These are phyloP conservation scores for Eilema caniola DNA, from an alignment of 2,888 invertebrate species.

Conservation along the genomic window DNA sequence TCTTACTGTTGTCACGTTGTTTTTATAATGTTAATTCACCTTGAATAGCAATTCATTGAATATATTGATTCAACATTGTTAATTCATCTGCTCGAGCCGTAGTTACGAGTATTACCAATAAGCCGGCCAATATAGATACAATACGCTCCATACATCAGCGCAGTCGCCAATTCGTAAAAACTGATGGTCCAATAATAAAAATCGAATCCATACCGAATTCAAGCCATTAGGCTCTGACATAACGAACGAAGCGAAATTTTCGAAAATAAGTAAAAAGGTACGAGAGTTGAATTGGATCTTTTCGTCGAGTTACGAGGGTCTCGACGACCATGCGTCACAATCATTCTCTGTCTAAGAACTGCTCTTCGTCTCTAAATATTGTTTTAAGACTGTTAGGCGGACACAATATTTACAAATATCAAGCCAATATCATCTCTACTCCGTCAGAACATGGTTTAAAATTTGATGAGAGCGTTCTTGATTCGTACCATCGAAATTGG, in stretches of 20 bases:
- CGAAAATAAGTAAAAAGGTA: constrained; percentile 59
- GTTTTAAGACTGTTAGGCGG: constrained; percentile 59
- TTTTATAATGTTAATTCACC: background rate
- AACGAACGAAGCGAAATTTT: constrained; percentile 51
- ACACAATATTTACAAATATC: constrained; percentile 40
- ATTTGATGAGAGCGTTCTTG: constrained; percentile 25
- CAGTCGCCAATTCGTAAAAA: constrained; percentile 38
- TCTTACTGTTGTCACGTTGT: too few species aligned
- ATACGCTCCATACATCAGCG: constrained; percentile 17
- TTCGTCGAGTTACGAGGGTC: constrained; percentile 64
- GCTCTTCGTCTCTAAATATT: constrained; percentile 66
- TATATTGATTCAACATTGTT: background rate
- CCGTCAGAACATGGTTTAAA: constrained; percentile 18
- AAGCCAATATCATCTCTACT: constrained; percentile 44
- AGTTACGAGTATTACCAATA: constrained; percentile 10
- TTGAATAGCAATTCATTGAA: background rate
- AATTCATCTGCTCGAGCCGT: constrained; percentile 12
- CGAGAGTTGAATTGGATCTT: constrained; percentile 58
- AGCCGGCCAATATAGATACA: constrained; percentile 15
- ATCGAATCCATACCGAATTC: constrained; percentile 47
- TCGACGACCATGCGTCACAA: constrained; percentile 67
- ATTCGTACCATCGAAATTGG: constrained; percentile 45
- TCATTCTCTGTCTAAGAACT: constrained; percentile 70
- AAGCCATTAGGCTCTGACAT: constrained; percentile 41
- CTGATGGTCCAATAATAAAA: constrained; percentile 44